A percentile compares a stretch with the other conserved stretches of the same genome.
Conservation (phyloP, 2,113 vertebrate genomes). For the Callorhinus ursinus region DNA sequence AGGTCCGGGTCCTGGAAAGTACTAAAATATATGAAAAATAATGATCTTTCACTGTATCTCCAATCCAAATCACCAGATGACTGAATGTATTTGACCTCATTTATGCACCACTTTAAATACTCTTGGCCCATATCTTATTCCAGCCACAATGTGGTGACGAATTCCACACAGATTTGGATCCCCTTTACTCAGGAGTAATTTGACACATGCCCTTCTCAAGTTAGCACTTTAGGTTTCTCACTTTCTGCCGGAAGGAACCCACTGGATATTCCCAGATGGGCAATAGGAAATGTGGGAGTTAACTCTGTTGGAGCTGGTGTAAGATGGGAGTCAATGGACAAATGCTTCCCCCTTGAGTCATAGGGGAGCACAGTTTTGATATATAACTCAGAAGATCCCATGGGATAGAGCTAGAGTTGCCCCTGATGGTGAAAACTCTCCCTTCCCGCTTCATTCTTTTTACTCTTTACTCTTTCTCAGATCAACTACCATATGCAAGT, state of each 20-base stretch:
- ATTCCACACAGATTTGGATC: neutral
- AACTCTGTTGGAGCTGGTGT: neutral
- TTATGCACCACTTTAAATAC: neutral
- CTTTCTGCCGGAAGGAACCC: neutral
- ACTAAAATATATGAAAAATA: neutral
- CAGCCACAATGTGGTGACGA: neutral
- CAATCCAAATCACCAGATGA: neutral
- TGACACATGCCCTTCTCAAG: neutral
- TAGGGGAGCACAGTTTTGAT: neutral
- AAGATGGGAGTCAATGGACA: neutral
- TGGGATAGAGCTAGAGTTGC: neutral
- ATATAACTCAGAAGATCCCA: neutral
- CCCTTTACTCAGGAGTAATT: neutral
- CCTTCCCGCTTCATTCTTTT: neutral
- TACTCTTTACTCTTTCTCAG: neutral
- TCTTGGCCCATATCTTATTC: neutral
- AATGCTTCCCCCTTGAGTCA: neutral
- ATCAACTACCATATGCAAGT: neutral
- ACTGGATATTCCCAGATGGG: neutral
- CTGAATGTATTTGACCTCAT: neutral
- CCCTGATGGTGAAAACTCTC: neutral
- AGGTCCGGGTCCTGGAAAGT: neutral
- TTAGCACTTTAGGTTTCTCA: neutral
- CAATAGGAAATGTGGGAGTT: neutral
- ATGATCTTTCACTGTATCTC: neutral